These are phyloP conservation scores for Callaeas wilsoni DNA, from an alignment of 2,113 vertebrate species.

Conservation along the genomic window DNA sequence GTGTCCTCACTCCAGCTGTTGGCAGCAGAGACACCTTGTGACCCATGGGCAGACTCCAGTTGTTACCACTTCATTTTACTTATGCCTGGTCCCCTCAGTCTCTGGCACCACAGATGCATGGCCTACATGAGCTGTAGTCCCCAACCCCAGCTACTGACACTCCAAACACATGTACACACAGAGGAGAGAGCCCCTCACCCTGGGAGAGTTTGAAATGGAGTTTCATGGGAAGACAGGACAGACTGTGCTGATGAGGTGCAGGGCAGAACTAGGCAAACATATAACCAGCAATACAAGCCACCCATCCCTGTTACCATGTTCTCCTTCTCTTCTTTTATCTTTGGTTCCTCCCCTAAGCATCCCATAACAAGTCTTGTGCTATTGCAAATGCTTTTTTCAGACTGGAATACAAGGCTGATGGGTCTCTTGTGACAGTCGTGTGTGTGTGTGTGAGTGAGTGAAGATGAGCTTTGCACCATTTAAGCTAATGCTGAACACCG, in stretches of 20 bases:
- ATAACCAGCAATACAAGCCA: not conserved
- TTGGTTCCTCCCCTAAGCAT: not conserved
- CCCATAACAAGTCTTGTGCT: not conserved
- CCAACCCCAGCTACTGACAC: not conserved
- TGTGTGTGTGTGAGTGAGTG: not conserved
- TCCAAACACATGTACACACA: not conserved
- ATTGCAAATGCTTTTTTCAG: not conserved
- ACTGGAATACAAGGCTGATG: too few species aligned
- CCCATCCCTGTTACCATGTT: not conserved
- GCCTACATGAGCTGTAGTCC: not conserved
- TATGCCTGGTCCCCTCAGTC: not conserved
- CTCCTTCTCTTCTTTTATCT: not conserved
- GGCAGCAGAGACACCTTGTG: not conserved
- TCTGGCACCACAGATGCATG: not conserved
- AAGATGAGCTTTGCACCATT: not conserved
- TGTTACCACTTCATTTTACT: not conserved
- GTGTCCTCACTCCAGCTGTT: not conserved
- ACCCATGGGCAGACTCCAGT: not conserved
- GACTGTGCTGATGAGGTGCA: not conserved
- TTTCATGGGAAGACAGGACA: not conserved
- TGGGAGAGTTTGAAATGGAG: not conserved
- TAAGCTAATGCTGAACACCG: not conserved
- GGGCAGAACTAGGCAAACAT: not conserved
- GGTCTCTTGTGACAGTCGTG: not conserved
- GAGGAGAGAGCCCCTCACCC: not conserved